These are phyloP conservation scores for Agonopterix arenella DNA, from an alignment of 2,888 invertebrate species.

Conservation along the genomic window DNA sequence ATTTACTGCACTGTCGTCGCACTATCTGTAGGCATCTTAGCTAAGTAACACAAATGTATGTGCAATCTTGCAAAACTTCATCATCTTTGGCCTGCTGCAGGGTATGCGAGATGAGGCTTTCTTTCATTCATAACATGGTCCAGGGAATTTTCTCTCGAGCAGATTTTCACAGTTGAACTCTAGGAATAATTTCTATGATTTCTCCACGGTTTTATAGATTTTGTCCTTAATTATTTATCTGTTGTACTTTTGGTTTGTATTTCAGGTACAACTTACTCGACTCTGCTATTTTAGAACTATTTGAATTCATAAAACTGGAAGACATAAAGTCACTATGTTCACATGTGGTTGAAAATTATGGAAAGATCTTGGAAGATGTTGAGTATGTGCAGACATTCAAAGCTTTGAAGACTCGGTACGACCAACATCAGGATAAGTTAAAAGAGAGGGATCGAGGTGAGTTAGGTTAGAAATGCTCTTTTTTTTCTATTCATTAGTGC, in stretches of 20 bases:
- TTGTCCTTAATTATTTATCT: not conserved
- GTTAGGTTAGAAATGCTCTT: conserved; percentile 8
- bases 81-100: too few relatives aligned
- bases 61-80: too few relatives aligned
- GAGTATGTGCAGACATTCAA: conserved; percentile 99
- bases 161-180: too few relatives aligned
- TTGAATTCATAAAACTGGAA: conserved; percentile 98
- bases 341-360: conserved; percentile 97
- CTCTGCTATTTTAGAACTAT: conserved; percentile 99
- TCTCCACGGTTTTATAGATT: not conserved
- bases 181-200: not conserved
- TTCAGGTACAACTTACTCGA: conserved; percentile 95
- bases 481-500: too few relatives aligned
- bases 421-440: conserved; percentile 93
- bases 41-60: too few relatives aligned
- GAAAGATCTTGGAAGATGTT: conserved; percentile 94
- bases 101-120: too few relatives aligned
- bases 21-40: too few relatives aligned
- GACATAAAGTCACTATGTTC: conserved; percentile 93
- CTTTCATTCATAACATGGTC: too few relatives aligned
- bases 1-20: too few relatives aligned
- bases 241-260: conserved; percentile 11
- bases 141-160: too few relatives aligned
- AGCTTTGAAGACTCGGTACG: conserved; percentile 91
- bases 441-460: conserved; percentile 89